A percentile compares a stretch with the other conserved stretches of the same genome.
These are phyloP conservation scores for Xestia xanthographa DNA, from an alignment of 2,888 invertebrate species.

Conservation along the genomic window DNA sequence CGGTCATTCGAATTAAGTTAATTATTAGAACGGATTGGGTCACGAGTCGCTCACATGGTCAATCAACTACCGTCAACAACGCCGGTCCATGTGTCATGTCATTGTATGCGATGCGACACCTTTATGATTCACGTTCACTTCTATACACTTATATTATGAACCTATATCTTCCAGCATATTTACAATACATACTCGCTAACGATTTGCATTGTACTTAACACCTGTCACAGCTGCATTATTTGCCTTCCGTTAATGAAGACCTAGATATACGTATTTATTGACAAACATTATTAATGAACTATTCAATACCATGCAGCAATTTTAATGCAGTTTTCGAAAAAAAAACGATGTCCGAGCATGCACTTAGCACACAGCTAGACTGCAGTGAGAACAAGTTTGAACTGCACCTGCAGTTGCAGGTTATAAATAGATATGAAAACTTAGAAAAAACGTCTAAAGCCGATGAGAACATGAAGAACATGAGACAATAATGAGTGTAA, in stretches of 20 bases:
- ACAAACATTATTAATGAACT: not conserved
- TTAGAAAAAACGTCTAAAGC: constrained; percentile 34
- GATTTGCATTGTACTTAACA: constrained; percentile 55
- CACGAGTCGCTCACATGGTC: constrained; percentile 40
- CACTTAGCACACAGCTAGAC: not conserved
- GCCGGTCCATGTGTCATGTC: constrained; percentile 25
- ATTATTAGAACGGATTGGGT: constrained; percentile 5
- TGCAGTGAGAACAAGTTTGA: constrained; percentile 33
- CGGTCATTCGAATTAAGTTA: constrained; percentile 2
- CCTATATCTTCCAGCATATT: constrained; percentile 16
- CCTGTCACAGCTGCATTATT: constrained; percentile 30
- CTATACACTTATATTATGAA: not conserved
- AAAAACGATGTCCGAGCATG: not conserved
- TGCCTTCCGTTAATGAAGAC: constrained; percentile 16
- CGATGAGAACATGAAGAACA: not conserved
- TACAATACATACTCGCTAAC: constrained; percentile 35
- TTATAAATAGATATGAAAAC: constrained; percentile 43
- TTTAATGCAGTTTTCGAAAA: constrained; percentile 1
- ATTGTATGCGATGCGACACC: constrained; percentile 13
- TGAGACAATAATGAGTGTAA: not conserved
- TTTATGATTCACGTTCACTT: constrained; percentile 47
- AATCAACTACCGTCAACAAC: constrained; percentile 39
- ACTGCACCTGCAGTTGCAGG: constrained; percentile 36
- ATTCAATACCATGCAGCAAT: not conserved
- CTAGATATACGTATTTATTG: not conserved